Base-by-base conservation (phyloP, 2,113 vertebrate species). In the Oryzias woworae region DNA sequence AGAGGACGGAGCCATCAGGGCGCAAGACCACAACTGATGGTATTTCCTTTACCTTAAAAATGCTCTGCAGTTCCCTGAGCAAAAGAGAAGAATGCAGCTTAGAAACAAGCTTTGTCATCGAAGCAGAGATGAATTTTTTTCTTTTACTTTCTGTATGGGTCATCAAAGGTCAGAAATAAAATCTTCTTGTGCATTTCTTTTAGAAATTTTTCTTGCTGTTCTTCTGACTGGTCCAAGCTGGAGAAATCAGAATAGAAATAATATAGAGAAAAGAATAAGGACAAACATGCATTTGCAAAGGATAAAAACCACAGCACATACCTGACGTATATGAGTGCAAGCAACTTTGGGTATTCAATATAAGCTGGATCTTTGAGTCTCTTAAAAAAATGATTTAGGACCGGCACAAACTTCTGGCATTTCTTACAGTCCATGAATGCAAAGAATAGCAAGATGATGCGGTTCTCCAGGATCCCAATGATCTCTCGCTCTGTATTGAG, bases 391-490 rank as follows among this genome's bases (percentile, higher is more conserved):
- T 94, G 91, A n/a, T 83, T 91, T 13, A 97, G 89, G 12, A 85
- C 23, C 0, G 89, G 94, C 0, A 86, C 68, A 4, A 97, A 98
- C 17, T 87, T 85, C 52, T 83, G 92, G 80, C 96, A 96, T 8
- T 52, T 75, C 0, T 88, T 87, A 22, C 93, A 93, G 0, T 81
- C 85, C 0, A 82, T 76, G 0, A 91, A 78, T 0, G 92, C 94
- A 4, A 98, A 98, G 77, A 95, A 95, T 16, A 98, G 90, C 85
- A 97, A 69, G 59, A 96, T 26, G 36, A 98, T 88, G 0, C 94
- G 92, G 88, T 96, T 97, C 43, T 96, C 94, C 18, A 98, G 81
- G 2, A 85, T 83, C 20, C 75, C 80, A 4, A 17, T 36, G 36
- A 94, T 88, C 81, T 97, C 94, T 0, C 86, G 85, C 28, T 96